Conservation (phyloP, 2,113 vertebrate species). For the Dinomys branickii region DNA sequence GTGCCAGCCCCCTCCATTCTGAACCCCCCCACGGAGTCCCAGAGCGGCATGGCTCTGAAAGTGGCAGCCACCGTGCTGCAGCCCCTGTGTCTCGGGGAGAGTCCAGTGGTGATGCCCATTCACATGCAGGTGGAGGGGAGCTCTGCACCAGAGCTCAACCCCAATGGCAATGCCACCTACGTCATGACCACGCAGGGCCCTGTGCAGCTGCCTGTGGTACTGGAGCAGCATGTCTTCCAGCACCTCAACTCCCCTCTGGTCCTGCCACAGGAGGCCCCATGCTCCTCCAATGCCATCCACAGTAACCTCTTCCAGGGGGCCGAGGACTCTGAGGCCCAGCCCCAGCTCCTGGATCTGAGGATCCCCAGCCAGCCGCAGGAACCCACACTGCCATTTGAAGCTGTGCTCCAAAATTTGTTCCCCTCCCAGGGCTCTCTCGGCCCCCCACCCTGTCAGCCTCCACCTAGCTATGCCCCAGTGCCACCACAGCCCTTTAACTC, state of each 20-base stretch:
- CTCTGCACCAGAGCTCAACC: conserved; percentile 89
- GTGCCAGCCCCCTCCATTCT: conserved; percentile 89
- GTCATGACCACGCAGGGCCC: conserved; percentile 95
- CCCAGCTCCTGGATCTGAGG: conserved; percentile 92
- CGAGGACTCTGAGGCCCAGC: conserved; percentile 87
- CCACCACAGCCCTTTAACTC: conserved; percentile 92
- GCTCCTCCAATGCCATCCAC: conserved; percentile 89
- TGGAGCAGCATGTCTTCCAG: conserved; percentile 98
- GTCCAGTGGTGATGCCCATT: conserved; percentile 95
- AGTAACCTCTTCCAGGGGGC: conserved; percentile 89
- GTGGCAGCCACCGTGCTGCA: conserved; percentile 95
- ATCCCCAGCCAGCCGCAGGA: conserved; percentile 90
- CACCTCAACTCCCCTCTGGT: conserved; percentile 93
- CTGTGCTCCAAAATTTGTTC: conserved; percentile 96
- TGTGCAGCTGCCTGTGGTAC: conserved; percentile 93
- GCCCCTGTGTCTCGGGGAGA: conserved; percentile 97
- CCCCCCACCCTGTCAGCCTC: conserved; percentile 89
- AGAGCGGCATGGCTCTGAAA: conserved; percentile 93
- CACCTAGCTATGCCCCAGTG: conserved; percentile 85
- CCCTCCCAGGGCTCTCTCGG: conserved; percentile 88
- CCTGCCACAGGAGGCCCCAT: conserved; percentile 88
- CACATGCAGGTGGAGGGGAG: conserved; percentile 95
- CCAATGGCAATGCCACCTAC: conserved; percentile 90
- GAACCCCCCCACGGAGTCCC: conserved; percentile 88
- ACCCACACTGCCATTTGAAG: conserved; percentile 91